phyloP scores from a whole-genome alignment of 2,797 vertebrate genomes.

The Peromyscus eremicus region DNA sequence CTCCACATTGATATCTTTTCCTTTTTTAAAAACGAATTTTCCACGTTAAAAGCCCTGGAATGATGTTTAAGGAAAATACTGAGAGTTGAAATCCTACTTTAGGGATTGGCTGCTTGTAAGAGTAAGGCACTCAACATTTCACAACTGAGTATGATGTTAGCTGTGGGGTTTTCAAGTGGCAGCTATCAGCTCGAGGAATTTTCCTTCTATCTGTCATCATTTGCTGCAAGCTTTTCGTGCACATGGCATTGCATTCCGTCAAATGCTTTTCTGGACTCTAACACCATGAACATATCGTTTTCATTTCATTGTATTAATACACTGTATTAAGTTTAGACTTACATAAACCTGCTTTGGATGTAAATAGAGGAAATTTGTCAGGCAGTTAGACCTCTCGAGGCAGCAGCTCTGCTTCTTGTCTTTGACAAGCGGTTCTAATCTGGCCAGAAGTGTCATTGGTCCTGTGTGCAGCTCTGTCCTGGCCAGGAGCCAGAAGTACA shows the following conservation, averaged over 20 bases:
- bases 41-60: background rate
- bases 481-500: background rate
- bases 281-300: background rate
- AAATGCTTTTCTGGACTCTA: background rate
- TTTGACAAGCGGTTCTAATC: background rate
- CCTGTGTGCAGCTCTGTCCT: background rate
- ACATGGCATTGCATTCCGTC: background rate
- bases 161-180: background rate
- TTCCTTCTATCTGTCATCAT: background rate
- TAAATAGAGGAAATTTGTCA: background rate
- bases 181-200: background rate
- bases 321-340: background rate
- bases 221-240: background rate
- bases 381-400: background rate
- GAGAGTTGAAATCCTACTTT: background rate
- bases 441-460: background rate
- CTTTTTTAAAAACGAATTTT: background rate
- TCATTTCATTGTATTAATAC: background rate
- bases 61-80: background rate
- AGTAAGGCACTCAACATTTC: background rate
- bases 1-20: background rate
- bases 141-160: background rate
- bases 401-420: background rate
- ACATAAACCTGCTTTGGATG: background rate
- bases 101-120: background rate